Percentiles rank a stretch among this genome's conserved stretches.
These are phyloP conservation scores for Theristus sp. DNA, from an alignment of 2,888 invertebrate genomes.

Conservation along the genomic window DNA sequence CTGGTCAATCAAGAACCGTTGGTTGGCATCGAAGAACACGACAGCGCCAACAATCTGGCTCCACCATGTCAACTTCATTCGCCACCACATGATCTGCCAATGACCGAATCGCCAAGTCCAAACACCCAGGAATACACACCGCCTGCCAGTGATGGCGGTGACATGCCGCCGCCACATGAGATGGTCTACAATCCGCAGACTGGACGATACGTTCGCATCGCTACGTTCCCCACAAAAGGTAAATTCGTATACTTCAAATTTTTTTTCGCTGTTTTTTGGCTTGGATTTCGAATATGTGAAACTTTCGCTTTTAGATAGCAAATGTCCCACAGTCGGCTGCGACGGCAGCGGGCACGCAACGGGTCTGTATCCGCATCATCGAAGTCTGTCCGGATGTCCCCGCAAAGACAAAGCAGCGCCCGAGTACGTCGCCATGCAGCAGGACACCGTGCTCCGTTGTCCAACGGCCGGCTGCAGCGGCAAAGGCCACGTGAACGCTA, in stretches of 20 bases:
- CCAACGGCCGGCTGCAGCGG: slow-evolving; percentile 12
- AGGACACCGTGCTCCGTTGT: slow-evolving; percentile 6
- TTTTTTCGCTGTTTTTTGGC: not conserved
- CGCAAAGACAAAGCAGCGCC: not conserved
- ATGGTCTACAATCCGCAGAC: not conserved
- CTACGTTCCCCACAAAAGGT: not conserved
- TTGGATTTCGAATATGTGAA: not conserved
- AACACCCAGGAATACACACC: not conserved
- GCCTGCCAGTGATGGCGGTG: not conserved
- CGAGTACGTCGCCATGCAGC: not conserved
- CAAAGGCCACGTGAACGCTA: slow-evolving; percentile 17
- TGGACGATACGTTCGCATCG: not conserved
- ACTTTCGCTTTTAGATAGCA: slow-evolving; percentile 27
- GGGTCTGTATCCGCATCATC: slow-evolving; percentile 90
- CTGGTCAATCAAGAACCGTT: not conserved
- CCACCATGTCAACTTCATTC: not conserved
- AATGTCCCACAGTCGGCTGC: slow-evolving; percentile 86
- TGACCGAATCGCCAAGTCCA: not conserved
- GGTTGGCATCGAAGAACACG: not conserved
- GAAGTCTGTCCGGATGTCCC: slow-evolving; percentile 87
- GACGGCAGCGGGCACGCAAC: slow-evolving; percentile 94
- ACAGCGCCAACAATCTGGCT: too few relatives aligned
- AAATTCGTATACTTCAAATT: not conserved
- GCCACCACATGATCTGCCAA: not conserved
- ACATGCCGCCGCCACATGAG: too few relatives aligned